Base-by-base conservation (phyloP, 2,113 vertebrate species). In the Phaethornis superciliosus region DNA sequence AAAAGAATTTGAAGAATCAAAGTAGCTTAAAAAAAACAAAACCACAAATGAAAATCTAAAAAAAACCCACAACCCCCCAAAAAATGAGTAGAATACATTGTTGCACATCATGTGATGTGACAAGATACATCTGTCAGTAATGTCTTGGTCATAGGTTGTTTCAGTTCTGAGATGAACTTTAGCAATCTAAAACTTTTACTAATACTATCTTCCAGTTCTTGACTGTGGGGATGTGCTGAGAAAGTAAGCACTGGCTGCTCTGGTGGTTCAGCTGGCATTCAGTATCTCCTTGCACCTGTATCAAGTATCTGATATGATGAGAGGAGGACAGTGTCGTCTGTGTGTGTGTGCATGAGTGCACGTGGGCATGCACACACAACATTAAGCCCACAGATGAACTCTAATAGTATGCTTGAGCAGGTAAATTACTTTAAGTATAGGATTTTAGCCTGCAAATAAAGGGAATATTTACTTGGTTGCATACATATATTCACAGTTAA, bases 311-410 rank as follows among this genome's bases (percentile, higher is more conserved):
- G 24, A 44, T 13, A 30, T 7, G 11, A 71, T 23, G 33, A 67
- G 14, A 9, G 18, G 64, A 67, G 23, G 21, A 47, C 51, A 56
- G 5, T 24, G 20, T 30, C 4, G 20, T 26, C 28, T 32, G 6
- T 42, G 14, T 47, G 6, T 6, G 1, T 9, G 10, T 3, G 10
- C 4, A 4, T 33, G 3, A 6, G 2, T 21, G 27, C 9, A 6
- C 1, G 1, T 7, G 23, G 2, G 8, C 5, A 4, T 26, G 4
- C 7, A 2, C 12, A 21, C 5, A 9, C 1, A 1, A 6, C n/a
- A 23, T 49, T 42, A 60, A 83, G 19, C 11, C 15, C 47, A n/a
- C 6, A 62, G 27, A 33, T 51, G 19, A 64, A 37, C 27, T 56
- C 23, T 46, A 23, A 16, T 46, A 35, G 6, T 58, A 51, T 52